phyloP scores from a whole-genome alignment of 37 sponge, comb jelly and placozoan genomes.

The Oscarella lobularis region DNA sequence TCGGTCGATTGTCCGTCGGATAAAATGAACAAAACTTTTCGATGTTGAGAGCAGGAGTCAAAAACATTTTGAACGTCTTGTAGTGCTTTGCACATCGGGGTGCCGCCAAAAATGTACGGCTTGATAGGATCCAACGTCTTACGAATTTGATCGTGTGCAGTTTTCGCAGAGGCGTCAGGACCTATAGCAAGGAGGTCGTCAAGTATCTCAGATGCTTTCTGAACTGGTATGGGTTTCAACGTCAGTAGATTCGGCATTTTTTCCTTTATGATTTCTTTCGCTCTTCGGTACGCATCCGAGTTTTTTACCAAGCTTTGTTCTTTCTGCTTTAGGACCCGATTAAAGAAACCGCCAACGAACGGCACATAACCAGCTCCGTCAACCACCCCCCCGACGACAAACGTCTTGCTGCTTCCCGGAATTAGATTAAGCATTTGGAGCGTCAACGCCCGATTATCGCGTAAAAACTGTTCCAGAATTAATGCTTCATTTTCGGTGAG shows the following conservation, averaged over 20 bases:
- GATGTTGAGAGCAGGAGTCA: background rate
- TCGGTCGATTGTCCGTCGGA: slow-evolving; percentile 28
- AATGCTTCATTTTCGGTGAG: slow-evolving; percentile 7
- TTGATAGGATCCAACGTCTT: slow-evolving; percentile 12
- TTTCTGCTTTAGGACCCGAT: no score
- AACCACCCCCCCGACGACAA: background rate
- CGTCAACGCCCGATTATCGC: background rate
- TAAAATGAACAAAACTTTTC: slow-evolving; percentile 28
- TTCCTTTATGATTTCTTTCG: background rate
- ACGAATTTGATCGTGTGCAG: slow-evolving; percentile 17
- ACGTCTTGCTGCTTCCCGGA: background rate
- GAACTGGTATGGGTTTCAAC: slow-evolving; percentile 15
- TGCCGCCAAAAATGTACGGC: slow-evolving; percentile 30
- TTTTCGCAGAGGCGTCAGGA: background rate
- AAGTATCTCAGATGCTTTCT: slow-evolving; percentile 14
- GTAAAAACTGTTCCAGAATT: slow-evolving; percentile 3
- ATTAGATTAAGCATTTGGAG: slow-evolving; percentile 5
- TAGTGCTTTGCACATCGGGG: slow-evolving; percentile 34
- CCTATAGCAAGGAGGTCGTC: background rate
- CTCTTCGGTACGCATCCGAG: background rate
- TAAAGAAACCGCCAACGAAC: no score
- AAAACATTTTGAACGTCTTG: slow-evolving; percentile 12
- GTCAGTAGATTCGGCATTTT: background rate
- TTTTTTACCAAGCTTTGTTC: no score
- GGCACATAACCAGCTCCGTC: no score